These are phyloP conservation scores for Noturus placidus DNA, from an alignment of 2,113 vertebrate genomes.

Conservation along the genomic window DNA sequence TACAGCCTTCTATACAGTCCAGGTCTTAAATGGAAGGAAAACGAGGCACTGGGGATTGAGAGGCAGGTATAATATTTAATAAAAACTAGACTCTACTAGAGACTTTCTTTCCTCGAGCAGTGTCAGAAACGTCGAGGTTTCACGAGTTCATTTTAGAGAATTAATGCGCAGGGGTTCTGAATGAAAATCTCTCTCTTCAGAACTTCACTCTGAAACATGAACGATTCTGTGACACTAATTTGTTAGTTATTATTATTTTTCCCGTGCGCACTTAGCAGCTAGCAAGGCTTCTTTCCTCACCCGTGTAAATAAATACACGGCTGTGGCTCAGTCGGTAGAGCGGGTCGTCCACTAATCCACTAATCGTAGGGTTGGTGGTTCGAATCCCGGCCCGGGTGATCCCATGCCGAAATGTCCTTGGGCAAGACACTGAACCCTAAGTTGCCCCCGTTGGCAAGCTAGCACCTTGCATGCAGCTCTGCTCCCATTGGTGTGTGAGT, in stretches of 20 bases:
- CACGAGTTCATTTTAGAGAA: neutral
- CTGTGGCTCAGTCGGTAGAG: too few species aligned
- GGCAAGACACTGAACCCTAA: too few species aligned
- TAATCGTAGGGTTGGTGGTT: too few species aligned
- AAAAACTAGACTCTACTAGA: too few species aligned
- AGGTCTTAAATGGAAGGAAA: neutral
- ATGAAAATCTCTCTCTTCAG: neutral
- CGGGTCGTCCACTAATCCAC: too few species aligned
- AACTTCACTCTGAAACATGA: neutral
- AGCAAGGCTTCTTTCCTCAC: neutral
- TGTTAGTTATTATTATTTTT: neutral
- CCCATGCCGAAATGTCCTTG: too few species aligned
- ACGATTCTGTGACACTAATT: neutral
- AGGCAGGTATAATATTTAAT: too few species aligned
- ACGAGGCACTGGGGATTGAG: neutral
- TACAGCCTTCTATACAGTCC: neutral
- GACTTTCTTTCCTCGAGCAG: neutral
- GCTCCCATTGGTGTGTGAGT: too few species aligned
- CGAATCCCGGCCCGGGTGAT: too few species aligned
- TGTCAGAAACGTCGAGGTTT: neutral
- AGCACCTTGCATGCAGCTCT: too few species aligned
- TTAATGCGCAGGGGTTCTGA: neutral
- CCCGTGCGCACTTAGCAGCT: neutral
- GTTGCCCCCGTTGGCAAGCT: too few species aligned
- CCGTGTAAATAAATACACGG: too few species aligned